Evolutionary conservation across 2,797 vertebrate genomes (phyloP).

Genomic region (Pogoniulus pusillus): DNA sequence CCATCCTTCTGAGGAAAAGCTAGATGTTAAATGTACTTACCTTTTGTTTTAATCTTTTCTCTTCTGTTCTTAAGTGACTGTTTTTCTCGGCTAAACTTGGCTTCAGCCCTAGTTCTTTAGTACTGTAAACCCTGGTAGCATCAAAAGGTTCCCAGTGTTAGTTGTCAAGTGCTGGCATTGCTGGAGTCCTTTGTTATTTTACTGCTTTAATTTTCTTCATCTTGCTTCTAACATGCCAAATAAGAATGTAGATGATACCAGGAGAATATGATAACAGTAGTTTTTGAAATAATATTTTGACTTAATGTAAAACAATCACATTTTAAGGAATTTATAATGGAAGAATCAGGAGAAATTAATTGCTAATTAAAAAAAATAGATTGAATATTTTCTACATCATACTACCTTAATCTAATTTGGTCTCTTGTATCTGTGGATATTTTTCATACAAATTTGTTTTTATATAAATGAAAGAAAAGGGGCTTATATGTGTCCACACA

Average conservation of each 20-base stretch:
- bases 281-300: conserved; percentile 30
- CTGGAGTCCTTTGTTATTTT: conserved; percentile 16
- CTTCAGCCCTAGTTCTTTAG: background rate
- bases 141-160: conserved; percentile 1
- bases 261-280: background rate
- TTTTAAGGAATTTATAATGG: background rate
- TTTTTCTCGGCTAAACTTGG: background rate
- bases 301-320: background rate
- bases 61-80: background rate
- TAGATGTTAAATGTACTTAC: background rate
- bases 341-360: background rate
- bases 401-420: background rate
- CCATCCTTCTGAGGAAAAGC: background rate
- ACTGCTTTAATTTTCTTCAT: conserved; percentile 10
- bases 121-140: conserved; percentile 7
- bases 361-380: background rate
- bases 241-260: background rate
- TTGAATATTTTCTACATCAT: background rate
- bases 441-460: background rate
- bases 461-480: background rate
- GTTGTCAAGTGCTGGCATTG: conserved; percentile 8
- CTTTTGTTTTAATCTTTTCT: background rate
- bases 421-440: background rate
- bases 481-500: fast-evolving
- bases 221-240: background rate